phyloP scores from a whole-genome alignment of 2,113 vertebrate species.

The Onychostoma macrolepis region DNA sequence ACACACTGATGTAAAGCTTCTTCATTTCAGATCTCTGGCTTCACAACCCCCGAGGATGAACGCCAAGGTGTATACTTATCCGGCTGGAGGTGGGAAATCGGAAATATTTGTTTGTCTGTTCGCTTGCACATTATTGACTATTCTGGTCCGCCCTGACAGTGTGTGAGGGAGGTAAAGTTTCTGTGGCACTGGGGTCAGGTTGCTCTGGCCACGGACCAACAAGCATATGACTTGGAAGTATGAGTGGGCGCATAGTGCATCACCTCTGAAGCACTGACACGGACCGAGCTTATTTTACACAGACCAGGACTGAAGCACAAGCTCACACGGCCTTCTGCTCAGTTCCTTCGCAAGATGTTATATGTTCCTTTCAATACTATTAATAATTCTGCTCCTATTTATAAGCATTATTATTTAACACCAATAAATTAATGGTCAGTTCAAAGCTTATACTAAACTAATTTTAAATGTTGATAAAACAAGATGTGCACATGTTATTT shows the following conservation, averaged over 20 bases:
- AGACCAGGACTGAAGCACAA: too few species aligned
- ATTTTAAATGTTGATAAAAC: not conserved
- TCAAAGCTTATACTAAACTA: not conserved
- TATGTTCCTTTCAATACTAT: not conserved
- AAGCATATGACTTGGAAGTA: slow-evolving; percentile 79
- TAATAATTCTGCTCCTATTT: not conserved
- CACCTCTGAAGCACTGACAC: slow-evolving; percentile 45
- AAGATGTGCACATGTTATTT: not conserved
- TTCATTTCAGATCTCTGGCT: slow-evolving; percentile 30
- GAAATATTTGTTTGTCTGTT: slow-evolving; percentile 78
- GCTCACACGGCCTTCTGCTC: not conserved
- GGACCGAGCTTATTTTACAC: not conserved
- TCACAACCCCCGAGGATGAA: slow-evolving; percentile 38
- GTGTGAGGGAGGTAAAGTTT: slow-evolving; percentile 80
- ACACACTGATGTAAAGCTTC: not conserved
- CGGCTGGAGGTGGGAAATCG: slow-evolving; percentile 71
- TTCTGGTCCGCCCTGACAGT: slow-evolving; percentile 80
- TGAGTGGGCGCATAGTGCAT: slow-evolving; percentile 70
- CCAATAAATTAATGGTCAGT: not conserved
- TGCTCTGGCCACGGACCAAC: slow-evolving; percentile 75
- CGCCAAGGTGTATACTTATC: slow-evolving; percentile 63
- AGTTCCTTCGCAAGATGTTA: not conserved
- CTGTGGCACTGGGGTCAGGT: slow-evolving; percentile 67
- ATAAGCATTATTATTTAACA: not conserved
- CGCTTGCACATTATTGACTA: slow-evolving; percentile 85